phyloP scores from a whole-genome alignment of 2,113 vertebrate genomes.

The Leptodactylus fuscus region DNA sequence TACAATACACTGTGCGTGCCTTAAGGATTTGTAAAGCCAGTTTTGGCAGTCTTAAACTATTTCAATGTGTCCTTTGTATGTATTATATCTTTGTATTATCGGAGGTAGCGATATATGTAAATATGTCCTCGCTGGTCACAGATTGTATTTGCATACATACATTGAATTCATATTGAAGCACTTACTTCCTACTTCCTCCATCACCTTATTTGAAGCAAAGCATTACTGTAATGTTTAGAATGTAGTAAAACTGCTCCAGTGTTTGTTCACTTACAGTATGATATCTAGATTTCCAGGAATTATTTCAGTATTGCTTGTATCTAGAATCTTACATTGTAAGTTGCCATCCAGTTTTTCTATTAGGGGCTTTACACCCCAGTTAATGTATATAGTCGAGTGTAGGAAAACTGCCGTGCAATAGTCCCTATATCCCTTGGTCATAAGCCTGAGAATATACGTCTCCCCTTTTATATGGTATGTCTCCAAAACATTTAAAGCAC shows the following conservation, averaged over 20 bases:
- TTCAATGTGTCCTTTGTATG: constrained; percentile 1
- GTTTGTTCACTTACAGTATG: not conserved
- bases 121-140: not conserved
- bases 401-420: not conserved
- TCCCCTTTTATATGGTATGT: not conserved
- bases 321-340: not conserved
- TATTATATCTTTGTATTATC: not conserved
- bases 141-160: not conserved
- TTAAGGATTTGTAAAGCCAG: not conserved
- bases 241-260: not conserved
- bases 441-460: not conserved
- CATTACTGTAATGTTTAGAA: not conserved
- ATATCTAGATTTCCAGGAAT: not conserved
- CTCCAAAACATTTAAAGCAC: not conserved
- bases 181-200: not conserved
- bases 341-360: not conserved
- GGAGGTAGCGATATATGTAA: not conserved
- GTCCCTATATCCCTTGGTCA: not conserved
- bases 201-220: not conserved
- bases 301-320: not conserved
- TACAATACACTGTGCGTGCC: not conserved
- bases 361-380: not conserved
- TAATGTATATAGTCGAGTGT: not conserved
- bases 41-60: not conserved
- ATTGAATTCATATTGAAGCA: constrained; percentile 24